Conservation (phyloP, 2,113 vertebrate species). For the Myotis brandtii region DNA sequence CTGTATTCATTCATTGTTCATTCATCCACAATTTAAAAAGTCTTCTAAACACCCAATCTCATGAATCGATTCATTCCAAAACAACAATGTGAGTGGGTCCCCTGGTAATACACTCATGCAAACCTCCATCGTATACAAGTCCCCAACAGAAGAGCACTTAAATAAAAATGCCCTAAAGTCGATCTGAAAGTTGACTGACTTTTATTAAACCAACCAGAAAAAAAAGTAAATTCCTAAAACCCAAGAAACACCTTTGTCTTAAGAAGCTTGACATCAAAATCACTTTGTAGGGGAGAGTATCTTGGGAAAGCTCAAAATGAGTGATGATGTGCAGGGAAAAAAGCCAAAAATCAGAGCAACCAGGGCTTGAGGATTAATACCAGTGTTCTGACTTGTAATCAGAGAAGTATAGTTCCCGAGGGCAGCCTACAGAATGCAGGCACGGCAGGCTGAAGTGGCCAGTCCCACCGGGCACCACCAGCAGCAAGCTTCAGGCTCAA, state of each 20-base stretch:
- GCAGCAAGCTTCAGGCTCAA: not conserved
- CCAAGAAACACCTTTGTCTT: conserved; percentile 28
- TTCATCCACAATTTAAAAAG: not conserved
- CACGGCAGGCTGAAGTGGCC: not conserved
- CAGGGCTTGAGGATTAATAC: not conserved
- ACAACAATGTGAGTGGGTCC: not conserved
- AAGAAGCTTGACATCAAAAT: conserved; percentile 55
- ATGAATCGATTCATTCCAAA: not conserved
- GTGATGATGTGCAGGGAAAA: conserved; percentile 3
- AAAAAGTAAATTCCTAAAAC: conserved; percentile 57
- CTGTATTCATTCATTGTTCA: not conserved
- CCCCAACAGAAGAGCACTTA: not conserved
- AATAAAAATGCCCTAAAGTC: not conserved
- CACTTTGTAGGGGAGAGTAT: conserved; percentile 12
- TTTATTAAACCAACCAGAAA: conserved; percentile 59
- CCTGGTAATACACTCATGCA: not conserved
- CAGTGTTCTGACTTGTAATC: not conserved
- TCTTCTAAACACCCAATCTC: not conserved
- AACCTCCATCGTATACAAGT: not conserved
- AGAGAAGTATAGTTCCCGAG: not conserved
- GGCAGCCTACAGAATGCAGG: not conserved
- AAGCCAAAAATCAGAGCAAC: conserved; percentile 56
- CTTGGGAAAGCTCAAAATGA: conserved; percentile 61
- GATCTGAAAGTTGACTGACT: not conserved
- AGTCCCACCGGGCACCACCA: not conserved